These are phyloP conservation scores for Syngnathus acus DNA, from an alignment of 2,797 vertebrate species.

Conservation along the genomic window DNA sequence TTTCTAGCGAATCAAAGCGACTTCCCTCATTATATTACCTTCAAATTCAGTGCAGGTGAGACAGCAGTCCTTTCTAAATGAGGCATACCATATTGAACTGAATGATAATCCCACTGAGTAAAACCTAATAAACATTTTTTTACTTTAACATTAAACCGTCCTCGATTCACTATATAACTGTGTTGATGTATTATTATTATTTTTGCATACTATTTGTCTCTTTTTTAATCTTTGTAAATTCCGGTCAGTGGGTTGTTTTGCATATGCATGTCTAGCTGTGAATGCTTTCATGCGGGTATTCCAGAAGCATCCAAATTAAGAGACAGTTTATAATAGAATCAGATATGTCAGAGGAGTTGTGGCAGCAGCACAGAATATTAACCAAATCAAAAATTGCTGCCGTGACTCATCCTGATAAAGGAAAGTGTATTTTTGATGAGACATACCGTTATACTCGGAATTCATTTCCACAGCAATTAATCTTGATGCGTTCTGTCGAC, in stretches of 20 bases:
- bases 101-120: no score
- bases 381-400: slow-evolving; percentile 32
- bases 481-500: slow-evolving; percentile 52
- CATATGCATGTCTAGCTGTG: slow-evolving; percentile 18
- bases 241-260: slow-evolving; percentile 2
- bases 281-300: slow-evolving; percentile 40
- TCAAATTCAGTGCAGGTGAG: no score
- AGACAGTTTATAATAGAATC: slow-evolving; percentile 42
- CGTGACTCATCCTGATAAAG: slow-evolving; percentile 60
- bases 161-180: no score
- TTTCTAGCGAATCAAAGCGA: no score
- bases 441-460: slow-evolving; percentile 64
- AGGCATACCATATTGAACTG: no score
- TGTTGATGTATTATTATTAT: no score
- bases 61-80: no score
- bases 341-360: slow-evolving; percentile 25
- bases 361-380: slow-evolving; percentile 15
- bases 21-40: no score
- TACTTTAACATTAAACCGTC: no score
- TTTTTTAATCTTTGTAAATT: not conserved
- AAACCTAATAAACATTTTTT: no score
- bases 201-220: no score
- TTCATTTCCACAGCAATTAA: slow-evolving; percentile 66
- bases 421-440: slow-evolving; percentile 58
- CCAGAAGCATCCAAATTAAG: slow-evolving; percentile 48